Evolutionary conservation across 2,113 vertebrate species (phyloP).

Genomic region (Podiceps cristatus): DNA sequence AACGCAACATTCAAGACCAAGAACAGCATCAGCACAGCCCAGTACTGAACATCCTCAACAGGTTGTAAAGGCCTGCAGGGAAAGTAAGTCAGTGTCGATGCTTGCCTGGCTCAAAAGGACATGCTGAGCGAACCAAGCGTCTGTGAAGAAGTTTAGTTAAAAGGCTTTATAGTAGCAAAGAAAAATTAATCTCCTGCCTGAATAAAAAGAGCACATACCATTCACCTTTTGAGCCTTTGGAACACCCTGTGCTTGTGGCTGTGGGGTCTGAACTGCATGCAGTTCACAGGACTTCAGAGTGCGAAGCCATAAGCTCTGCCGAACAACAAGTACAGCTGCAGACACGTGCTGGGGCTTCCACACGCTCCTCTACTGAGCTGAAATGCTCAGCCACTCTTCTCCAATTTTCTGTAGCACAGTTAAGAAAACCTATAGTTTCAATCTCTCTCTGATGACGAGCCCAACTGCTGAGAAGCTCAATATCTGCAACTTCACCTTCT

Average conservation of each 20-base stretch:
- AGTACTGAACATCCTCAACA: not conserved
- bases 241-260: not conserved
- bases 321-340: not conserved
- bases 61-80: not conserved
- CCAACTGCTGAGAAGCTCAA: not conserved
- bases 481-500: not conserved
- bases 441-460: not conserved
- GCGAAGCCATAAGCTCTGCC: not conserved
- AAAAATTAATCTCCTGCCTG: not conserved
- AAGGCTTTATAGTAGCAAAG: not conserved
- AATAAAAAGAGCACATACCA: not conserved
- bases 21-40: not conserved
- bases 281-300: not conserved
- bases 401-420: not conserved
- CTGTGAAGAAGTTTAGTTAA: not conserved
- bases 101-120: not conserved
- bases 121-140: not conserved
- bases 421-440: not conserved
- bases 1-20: not conserved
- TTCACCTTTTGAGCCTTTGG: not conserved
- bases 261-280: not conserved
- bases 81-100: not conserved
- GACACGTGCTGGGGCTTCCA: not conserved
- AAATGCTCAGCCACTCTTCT: not conserved
- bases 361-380: not conserved